Evolutionary conservation across 2,113 vertebrate genomes (phyloP), one percentile per base, ranked within the genome.

Genomic region (Mastomys natalensis): DNA sequence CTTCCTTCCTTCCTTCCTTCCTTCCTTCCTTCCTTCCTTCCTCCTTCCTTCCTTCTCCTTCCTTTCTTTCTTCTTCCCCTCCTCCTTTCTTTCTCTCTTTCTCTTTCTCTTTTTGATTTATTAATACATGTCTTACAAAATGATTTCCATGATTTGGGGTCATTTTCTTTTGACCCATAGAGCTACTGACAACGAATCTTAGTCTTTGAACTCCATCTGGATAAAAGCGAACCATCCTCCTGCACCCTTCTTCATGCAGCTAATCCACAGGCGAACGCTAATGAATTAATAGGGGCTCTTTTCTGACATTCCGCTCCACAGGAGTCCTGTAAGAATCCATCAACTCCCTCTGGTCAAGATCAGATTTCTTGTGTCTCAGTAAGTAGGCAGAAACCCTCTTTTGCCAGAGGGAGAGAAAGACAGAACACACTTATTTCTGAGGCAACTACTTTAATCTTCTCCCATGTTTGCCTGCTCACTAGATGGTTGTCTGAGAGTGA

Each of bases 71-170:
- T 51, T 11, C 10, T 11, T 51, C 9, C 10, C 8, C 11, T 8
- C 7, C 48, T 51, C 8, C 48, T 51, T 8, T 51, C 7, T 51
- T 7, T 58, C 34, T 78, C 8, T 78, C 19, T n/a, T 13, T 24
- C 40, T 40, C 55, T 21, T 55, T 89, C 95, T 78, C 6, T 86
- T 87, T 84, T 22, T 70, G 45, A 95, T 95, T 24, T 24, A 94
- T 60, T 84, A 95, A 84, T 60, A 5, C 2, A 66, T 43, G 82
- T 96, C 89, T 90, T 74, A 68, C 45, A 93, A 93, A 94, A 81
- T 60, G 51, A 88, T 96, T 96, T 95, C 92, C 86, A 34, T 96
- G 81, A 96, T 85, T 87, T 60, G 70, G 74, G 88, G n/a, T 55
- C 37, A 85, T 66, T 82, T 95, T 37, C 51, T 19, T 97, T 95